A percentile compares a stretch with the other conserved stretches of the same genome.
phyloP scores from a whole-genome alignment of 2,888 invertebrate species.

The Brachyptera risi region DNA sequence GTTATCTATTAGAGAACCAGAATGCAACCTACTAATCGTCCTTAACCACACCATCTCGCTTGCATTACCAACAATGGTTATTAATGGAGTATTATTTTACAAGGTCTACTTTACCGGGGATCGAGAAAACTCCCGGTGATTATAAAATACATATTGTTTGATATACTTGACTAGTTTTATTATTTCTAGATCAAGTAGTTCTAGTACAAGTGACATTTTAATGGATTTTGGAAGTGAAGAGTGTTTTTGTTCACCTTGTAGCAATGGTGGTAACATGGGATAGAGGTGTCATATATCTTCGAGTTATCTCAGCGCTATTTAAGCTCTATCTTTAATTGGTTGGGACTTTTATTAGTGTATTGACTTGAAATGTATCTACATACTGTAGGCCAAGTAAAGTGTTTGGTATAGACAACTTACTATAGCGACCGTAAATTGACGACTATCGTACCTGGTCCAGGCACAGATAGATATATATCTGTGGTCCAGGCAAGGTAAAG shows the following conservation, averaged over 20 bases:
- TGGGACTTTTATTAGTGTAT: constrained; percentile 21
- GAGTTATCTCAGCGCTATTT: constrained; percentile 15
- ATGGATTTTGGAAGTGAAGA: constrained; percentile 17
- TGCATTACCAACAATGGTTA: neutral
- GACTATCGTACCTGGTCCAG: no score
- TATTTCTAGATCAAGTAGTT: constrained; percentile 2
- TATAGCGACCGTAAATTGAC: no score
- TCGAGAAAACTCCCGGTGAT: constrained; percentile 2
- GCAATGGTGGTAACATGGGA: constrained; percentile 9
- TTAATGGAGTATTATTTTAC: neutral
- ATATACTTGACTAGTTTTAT: constrained; percentile 6
- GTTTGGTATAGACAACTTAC: no score
- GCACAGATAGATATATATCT: no score
- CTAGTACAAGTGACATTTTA: constrained; percentile 10
- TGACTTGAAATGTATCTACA: constrained; percentile 17
- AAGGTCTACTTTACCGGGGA: neutral
- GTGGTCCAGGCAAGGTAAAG: no score
- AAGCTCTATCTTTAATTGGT: constrained; percentile 22
- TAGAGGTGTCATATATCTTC: constrained; percentile 19
- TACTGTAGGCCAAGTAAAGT: constrained; percentile 11
- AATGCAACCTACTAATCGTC: constrained; percentile 3
- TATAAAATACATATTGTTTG: constrained; percentile 17
- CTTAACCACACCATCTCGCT: neutral
- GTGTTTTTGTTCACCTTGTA: constrained; percentile 19
- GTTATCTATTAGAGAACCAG: neutral